Conservation (phyloP, 1,140 invertebrate genomes). For the Pogonognathellus flavescens region DNA sequence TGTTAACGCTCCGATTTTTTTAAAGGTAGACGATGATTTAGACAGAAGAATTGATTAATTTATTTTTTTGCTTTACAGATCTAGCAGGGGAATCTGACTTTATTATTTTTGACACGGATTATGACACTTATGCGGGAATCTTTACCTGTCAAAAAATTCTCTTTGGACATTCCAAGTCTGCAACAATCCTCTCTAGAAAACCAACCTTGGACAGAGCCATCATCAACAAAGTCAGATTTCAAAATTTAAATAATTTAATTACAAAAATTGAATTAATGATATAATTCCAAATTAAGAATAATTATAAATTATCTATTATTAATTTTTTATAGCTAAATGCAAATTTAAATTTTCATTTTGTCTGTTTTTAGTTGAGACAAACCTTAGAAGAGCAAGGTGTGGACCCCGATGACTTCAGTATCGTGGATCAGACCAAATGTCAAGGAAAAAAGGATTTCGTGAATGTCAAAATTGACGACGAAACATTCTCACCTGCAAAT, state of each 20-base stretch:
- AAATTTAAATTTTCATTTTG: neutral
- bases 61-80: conserved; percentile 71
- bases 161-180: conserved; percentile 81
- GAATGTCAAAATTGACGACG: conserved; percentile 80
- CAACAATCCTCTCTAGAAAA: conserved; percentile 81
- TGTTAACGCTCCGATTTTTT: neutral
- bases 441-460: conserved; percentile 73
- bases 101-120: conserved; percentile 82
- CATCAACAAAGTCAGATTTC: conserved; percentile 77
- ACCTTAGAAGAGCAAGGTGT: conserved; percentile 76
- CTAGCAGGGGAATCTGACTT: conserved; percentile 82
- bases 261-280: neutral
- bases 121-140: conserved; percentile 80
- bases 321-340: neutral
- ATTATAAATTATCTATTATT: neutral
- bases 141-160: conserved; percentile 84
- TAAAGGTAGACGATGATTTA: neutral
- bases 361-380: conserved; percentile 73
- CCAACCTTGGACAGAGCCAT: conserved; percentile 78
- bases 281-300: neutral
- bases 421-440: conserved; percentile 80
- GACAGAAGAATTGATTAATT: neutral
- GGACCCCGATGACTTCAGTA: conserved; percentile 81
- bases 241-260: too few species aligned
- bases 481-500: conserved; percentile 81